Percentiles rank a stretch among this genome's conserved stretches.
Conservation (phyloP, 92 coral and sea anemone genomes). For the Porites divaricata region DNA sequence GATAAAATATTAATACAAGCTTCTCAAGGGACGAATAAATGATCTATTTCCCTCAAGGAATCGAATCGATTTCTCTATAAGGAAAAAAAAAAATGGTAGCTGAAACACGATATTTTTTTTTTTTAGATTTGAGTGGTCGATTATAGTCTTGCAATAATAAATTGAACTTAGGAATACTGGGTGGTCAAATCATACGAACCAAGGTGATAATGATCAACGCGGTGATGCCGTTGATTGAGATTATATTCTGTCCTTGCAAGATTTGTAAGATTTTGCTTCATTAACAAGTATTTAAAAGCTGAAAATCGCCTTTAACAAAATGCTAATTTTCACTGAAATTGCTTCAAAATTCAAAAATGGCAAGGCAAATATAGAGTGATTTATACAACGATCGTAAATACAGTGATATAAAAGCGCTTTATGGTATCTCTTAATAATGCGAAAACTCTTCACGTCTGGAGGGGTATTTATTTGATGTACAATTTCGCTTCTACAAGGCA, state of each 20-base stretch:
- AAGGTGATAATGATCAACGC: background rate
- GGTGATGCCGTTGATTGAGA: background rate
- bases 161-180: background rate
- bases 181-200: background rate
- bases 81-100: no score
- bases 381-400: no score
- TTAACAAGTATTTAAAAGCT: background rate
- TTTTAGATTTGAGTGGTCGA: background rate
- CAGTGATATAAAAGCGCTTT: no score
- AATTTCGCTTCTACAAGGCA: no score
- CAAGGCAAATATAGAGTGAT: no score
- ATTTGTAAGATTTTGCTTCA: no score
- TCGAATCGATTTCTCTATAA: background rate
- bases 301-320: background rate
- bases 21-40: background rate
- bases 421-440: no score
- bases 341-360: no score
- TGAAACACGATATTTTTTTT: background rate
- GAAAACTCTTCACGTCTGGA: no score
- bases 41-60: no score
- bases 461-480: no score
- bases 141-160: background rate
- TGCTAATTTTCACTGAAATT: background rate
- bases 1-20: no score
- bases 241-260: background rate